Evolutionary conservation across 2,113 vertebrate species (phyloP).

Genomic region (Microtus richardsoni): DNA sequence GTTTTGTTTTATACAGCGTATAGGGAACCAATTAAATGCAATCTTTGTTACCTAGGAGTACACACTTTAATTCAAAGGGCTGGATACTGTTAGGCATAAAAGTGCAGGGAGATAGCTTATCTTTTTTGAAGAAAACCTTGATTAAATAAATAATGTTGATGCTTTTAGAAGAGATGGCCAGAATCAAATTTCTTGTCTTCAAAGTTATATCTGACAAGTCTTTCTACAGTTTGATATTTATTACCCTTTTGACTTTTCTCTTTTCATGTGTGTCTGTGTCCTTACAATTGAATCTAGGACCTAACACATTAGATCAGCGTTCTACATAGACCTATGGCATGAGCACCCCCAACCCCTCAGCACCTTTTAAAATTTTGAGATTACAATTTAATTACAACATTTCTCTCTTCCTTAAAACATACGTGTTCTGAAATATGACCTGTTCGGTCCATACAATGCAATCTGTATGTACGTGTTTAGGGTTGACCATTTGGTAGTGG

Average conservation of each 20-base stretch:
- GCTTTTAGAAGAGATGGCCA: conserved; percentile 32
- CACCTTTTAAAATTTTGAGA: not conserved
- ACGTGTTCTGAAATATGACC: not conserved
- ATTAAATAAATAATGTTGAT: conserved; percentile 36
- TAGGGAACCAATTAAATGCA: conserved; percentile 30
- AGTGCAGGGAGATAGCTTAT: not conserved
- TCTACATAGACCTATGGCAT: not conserved
- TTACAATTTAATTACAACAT: not conserved
- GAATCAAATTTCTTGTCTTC: conserved; percentile 15
- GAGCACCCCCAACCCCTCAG: not conserved
- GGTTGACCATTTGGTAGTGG: not conserved
- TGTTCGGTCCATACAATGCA: not conserved
- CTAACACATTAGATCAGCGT: too few species aligned
- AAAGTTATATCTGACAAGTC: not conserved
- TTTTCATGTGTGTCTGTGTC: not conserved
- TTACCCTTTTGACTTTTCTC: not conserved
- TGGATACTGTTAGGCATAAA: not conserved
- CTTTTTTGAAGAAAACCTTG: not conserved
- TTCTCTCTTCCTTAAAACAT: not conserved
- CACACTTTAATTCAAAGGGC: conserved; percentile 5
- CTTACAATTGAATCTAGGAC: not conserved
- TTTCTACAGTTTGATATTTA: not conserved
- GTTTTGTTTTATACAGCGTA: not conserved
- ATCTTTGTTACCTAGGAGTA: conserved; percentile 5
- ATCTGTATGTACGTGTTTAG: not conserved